Evolutionary conservation across 2,113 vertebrate species (phyloP).

Genomic region (Azemiops feae): DNA sequence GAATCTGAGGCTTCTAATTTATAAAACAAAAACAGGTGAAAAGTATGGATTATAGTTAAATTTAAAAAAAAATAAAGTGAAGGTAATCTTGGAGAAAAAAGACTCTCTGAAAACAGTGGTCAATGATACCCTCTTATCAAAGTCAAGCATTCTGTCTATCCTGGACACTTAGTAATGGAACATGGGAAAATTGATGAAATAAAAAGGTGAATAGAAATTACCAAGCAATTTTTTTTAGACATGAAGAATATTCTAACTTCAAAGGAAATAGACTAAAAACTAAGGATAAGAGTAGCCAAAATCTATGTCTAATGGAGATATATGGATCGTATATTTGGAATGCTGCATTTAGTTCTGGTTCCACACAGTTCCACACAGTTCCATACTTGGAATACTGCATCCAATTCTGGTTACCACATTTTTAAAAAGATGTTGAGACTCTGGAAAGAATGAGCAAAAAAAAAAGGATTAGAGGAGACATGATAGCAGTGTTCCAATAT

Average conservation of each 20-base stretch:
- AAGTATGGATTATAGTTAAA: neutral
- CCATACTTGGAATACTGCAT: neutral
- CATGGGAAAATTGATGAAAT: neutral
- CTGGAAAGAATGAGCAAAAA: neutral
- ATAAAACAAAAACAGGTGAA: neutral
- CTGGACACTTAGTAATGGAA: neutral
- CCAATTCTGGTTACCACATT: neutral
- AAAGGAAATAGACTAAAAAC: neutral
- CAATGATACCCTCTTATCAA: neutral
- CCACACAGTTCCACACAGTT: no score
- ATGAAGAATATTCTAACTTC: neutral
- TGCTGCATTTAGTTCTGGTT: neutral
- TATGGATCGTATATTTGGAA: neutral
- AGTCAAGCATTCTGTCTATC: neutral
- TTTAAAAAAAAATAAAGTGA: neutral
- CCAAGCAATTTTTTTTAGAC: neutral
- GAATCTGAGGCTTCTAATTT: neutral
- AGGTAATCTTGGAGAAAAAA: neutral
- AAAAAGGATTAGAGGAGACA: neutral
- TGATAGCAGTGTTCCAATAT: neutral
- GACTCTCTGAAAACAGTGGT: neutral
- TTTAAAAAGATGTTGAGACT: neutral
- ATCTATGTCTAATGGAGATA: neutral
- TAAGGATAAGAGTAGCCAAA: neutral
- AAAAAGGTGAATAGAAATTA: neutral